phyloP scores from a whole-genome alignment of 2,888 invertebrate species.

The Pristionchus fissidentatus region DNA sequence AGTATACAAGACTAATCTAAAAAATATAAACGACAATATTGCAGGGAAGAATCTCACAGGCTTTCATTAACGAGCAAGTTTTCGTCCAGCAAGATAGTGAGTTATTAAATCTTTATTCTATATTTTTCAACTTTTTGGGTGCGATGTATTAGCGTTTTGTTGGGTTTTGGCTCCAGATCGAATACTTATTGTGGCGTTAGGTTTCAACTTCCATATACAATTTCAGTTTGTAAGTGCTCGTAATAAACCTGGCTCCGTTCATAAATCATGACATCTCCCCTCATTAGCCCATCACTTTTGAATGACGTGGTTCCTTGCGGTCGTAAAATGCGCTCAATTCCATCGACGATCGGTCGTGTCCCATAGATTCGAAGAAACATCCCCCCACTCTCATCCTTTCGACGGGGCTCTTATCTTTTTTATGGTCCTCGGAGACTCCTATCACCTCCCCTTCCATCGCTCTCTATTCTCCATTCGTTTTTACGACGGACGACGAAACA shows the following conservation, averaged over 20 bases:
- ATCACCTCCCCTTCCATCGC: slow-evolving; percentile 5
- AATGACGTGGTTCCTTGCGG: slow-evolving; percentile 10
- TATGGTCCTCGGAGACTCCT: slow-evolving; percentile 36
- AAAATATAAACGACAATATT: background rate
- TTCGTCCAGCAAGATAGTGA: background rate
- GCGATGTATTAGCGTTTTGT: background rate
- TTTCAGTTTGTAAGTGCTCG: no score
- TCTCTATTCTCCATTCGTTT: slow-evolving; percentile 4
- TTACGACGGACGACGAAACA: background rate
- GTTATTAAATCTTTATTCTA: background rate
- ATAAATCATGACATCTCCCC: background rate
- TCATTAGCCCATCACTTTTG: slow-evolving; percentile 6
- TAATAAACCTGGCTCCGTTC: no score
- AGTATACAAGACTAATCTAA: background rate
- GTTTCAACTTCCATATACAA: background rate
- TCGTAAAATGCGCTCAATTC: slow-evolving; percentile 24
- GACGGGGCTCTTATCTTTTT: slow-evolving; percentile 38
- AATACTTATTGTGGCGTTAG: no score
- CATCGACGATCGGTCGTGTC: slow-evolving; percentile 23
- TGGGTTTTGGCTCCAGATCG: no score
- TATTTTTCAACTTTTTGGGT: background rate
- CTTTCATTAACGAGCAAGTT: slow-evolving; percentile 60
- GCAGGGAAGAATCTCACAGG: slow-evolving; percentile 59
- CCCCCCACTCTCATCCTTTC: no score
- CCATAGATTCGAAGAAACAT: slow-evolving; percentile 42